These are phyloP conservation scores for Clusia tigrina DNA, from an alignment of 2,888 invertebrate species.

Conservation along the genomic window DNA sequence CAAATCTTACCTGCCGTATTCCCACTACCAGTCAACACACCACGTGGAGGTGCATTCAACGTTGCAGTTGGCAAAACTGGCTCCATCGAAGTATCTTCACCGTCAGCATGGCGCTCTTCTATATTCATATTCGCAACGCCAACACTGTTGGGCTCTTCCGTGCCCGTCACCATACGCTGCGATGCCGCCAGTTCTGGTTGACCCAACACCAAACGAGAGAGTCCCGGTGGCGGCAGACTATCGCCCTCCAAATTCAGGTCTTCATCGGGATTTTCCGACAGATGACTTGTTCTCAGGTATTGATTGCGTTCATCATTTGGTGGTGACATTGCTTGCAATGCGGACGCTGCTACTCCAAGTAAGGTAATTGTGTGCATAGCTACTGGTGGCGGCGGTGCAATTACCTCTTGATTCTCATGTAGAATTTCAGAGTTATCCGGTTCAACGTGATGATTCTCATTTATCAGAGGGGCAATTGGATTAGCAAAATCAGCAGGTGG, in stretches of 20 bases:
- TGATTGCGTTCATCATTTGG: slow-evolving; percentile 76
- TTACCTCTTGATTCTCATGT: slow-evolving; percentile 67
- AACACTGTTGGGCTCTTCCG: slow-evolving; percentile 67
- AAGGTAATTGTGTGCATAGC: no score
- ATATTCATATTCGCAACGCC: slow-evolving; percentile 66
- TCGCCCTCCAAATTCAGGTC: slow-evolving; percentile 60
- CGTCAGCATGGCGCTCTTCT: slow-evolving; percentile 65
- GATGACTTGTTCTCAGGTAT: slow-evolving; percentile 79
- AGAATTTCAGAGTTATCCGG: slow-evolving; percentile 73
- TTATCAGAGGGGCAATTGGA: slow-evolving; percentile 51
- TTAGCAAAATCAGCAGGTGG: slow-evolving; percentile 58
- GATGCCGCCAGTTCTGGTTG: slow-evolving; percentile 70
- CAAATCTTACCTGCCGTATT: neutral
- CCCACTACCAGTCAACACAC: neutral
- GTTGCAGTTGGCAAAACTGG: slow-evolving; percentile 27
- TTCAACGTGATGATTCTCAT: slow-evolving; percentile 69
- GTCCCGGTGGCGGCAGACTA: slow-evolving; percentile 70
- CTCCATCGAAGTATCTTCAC: slow-evolving; percentile 61
- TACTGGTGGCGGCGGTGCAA: slow-evolving; percentile 44
- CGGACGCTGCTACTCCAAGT: neutral
- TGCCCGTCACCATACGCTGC: slow-evolving; percentile 52
- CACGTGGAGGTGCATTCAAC: slow-evolving; percentile 27
- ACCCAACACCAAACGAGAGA: slow-evolving; percentile 74
- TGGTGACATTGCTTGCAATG: neutral
- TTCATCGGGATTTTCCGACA: slow-evolving; percentile 67